Conservation (phyloP, 2,888 invertebrate genomes). For the Lochmaea crataegi region DNA sequence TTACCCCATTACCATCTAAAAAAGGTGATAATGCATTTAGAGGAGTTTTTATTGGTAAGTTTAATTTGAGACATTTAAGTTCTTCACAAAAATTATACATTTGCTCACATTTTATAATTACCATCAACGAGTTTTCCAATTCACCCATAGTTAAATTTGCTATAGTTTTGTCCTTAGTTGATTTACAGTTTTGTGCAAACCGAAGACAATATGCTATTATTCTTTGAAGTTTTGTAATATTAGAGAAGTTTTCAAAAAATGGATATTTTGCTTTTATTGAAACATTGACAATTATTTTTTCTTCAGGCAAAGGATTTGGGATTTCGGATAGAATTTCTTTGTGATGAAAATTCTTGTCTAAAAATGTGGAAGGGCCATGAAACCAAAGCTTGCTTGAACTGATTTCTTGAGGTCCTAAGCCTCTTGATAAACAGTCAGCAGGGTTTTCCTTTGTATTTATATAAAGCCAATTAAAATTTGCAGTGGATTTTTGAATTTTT, state of each 20-base stretch:
- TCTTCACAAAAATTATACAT: not conserved
- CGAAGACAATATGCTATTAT: too few relatives aligned
- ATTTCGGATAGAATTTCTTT: not conserved
- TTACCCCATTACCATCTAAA: slow-evolving; percentile 8
- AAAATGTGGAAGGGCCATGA: not conserved
- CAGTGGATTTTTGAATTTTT: not conserved
- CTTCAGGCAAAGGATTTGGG: not conserved
- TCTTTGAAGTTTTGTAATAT: too few relatives aligned
- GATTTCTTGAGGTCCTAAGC: slow-evolving; percentile 13
- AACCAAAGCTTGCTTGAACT: slow-evolving; percentile 6
- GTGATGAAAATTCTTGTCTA: slow-evolving; percentile 4
- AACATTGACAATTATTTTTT: not conserved
- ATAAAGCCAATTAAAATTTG: not conserved
- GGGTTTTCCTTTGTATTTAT: not conserved
- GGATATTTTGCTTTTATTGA: too few relatives aligned
- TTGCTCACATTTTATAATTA: slow-evolving; percentile 4
- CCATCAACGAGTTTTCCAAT: too few relatives aligned
- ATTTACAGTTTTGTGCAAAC: too few relatives aligned
- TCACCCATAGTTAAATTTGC: too few relatives aligned
- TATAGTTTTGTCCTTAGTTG: too few relatives aligned
- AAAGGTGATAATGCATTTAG: slow-evolving; percentile 10
- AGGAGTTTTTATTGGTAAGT: not conserved
- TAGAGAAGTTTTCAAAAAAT: too few relatives aligned
- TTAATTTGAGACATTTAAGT: slow-evolving; percentile 2
- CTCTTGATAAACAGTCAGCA: slow-evolving; percentile 18